Percentiles rank a stretch among this genome's conserved stretches.
phyloP scores from a whole-genome alignment of 2,888 invertebrate genomes.

The Microctonus hyperodae region DNA sequence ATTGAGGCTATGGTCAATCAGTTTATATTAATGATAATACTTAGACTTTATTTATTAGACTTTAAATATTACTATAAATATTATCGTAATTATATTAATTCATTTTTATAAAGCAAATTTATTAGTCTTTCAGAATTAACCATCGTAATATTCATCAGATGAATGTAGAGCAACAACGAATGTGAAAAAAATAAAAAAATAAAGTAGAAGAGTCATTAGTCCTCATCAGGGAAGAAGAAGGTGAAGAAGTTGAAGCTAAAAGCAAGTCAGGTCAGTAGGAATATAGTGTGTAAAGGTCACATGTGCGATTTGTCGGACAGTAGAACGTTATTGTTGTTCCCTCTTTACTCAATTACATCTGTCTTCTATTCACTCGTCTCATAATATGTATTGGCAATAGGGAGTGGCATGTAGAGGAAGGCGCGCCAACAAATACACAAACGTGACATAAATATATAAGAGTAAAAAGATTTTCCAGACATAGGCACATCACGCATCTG shows the following conservation, averaged over 20 bases:
- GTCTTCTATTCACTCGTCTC: no score
- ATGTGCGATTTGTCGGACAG: conserved; percentile 22
- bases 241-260: conserved; percentile 10
- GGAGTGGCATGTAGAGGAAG: conserved; percentile 26
- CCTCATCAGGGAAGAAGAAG: no score
- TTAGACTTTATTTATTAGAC: no score
- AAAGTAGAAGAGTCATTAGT: conserved; percentile 31
- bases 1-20: neutral
- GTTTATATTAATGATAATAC: neutral
- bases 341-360: conserved; percentile 11
- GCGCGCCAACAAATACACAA: conserved; percentile 15
- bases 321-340: conserved; percentile 18
- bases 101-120: neutral
- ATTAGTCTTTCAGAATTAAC: neutral
- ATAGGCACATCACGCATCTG: neutral
- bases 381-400: neutral
- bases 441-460: conserved; percentile 24
- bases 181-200: conserved; percentile 11
- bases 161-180: conserved; percentile 6
- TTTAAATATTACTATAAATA: no score
- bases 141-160: neutral
- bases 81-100: neutral
- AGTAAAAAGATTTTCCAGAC: neutral
- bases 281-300: neutral
- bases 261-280: conserved; percentile 25